phyloP scores from a whole-genome alignment of 2,888 invertebrate species.

The Homarus gammarus region DNA sequence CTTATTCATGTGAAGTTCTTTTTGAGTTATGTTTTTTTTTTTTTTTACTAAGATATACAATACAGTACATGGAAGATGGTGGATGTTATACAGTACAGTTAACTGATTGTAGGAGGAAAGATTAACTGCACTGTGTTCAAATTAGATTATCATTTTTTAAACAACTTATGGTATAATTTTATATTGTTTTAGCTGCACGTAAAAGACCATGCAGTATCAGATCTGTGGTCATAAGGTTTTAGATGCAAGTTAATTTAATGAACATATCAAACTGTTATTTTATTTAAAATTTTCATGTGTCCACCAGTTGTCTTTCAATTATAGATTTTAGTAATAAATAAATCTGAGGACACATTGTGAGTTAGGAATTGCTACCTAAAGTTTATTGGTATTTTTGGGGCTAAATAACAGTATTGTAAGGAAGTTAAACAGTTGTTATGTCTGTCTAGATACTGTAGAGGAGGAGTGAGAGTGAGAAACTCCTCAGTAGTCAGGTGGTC shows the following conservation, averaged over 20 bases:
- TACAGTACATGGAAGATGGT: neutral
- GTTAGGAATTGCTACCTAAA: neutral
- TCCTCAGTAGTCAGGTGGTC: conserved; percentile 5
- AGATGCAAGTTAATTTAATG: neutral
- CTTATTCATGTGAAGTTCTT: too few relatives aligned
- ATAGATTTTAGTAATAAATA: neutral
- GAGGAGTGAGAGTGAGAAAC: conserved; percentile 5
- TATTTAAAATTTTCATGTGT: neutral
- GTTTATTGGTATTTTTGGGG: neutral
- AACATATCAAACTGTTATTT: neutral
- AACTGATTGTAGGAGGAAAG: neutral
- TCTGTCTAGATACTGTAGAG: neutral
- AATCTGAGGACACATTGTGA: neutral
- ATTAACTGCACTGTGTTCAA: neutral
- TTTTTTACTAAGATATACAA: too few relatives aligned
- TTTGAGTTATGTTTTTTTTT: too few relatives aligned
- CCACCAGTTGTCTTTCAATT: neutral
- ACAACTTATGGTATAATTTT: neutral
- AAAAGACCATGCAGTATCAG: neutral
- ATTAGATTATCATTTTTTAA: neutral
- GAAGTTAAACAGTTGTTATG: neutral
- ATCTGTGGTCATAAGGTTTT: neutral
- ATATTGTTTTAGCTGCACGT: neutral
- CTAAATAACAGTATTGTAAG: neutral
- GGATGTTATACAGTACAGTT: neutral